Conservation (phyloP, 2,888 invertebrate genomes). For the Dendrolimus houi region DNA sequence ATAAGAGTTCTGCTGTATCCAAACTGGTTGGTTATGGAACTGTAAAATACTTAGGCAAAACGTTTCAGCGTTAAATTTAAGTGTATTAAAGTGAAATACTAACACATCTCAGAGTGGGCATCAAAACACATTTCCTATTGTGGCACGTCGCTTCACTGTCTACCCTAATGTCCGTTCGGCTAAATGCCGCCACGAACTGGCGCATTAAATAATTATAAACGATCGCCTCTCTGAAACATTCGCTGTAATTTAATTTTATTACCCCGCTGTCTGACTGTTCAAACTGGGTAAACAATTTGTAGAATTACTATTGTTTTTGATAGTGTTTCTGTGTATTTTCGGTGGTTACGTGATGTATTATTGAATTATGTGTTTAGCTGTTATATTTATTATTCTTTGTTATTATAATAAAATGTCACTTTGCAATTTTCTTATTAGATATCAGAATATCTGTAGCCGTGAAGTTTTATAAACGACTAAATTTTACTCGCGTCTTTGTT, state of each 20-base stretch:
- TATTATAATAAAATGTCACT: too few relatives aligned
- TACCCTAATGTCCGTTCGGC: slow-evolving; percentile 6
- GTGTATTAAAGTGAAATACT: background rate
- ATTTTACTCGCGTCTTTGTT: too few relatives aligned
- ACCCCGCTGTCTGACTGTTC: slow-evolving; percentile 11
- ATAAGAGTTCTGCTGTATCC: too few relatives aligned
- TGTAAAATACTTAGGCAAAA: too few relatives aligned
- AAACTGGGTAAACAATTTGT: slow-evolving; percentile 3
- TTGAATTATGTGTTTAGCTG: background rate
- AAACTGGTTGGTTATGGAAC: too few relatives aligned
- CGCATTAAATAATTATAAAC: slow-evolving; percentile 18
- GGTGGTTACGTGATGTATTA: slow-evolving; percentile 4
- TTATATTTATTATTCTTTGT: too few relatives aligned
- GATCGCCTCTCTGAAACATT: slow-evolving; percentile 15
- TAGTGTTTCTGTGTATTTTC: slow-evolving; percentile 1
- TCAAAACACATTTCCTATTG: background rate
- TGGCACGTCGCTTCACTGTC: slow-evolving; percentile 10
- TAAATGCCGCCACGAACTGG: slow-evolving; percentile 7
- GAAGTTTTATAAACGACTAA: too few relatives aligned
- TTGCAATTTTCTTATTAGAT: too few relatives aligned
- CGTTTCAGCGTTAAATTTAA: too few relatives aligned
- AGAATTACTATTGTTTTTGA: background rate
- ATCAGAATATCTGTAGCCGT: too few relatives aligned
- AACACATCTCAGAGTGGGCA: background rate
- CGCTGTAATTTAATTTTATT: slow-evolving; percentile 21